A percentile compares a stretch with the other conserved stretches of the same genome.
These are phyloP conservation scores for Keiferia lycopersicella DNA, from an alignment of 2,888 invertebrate genomes.

Conservation along the genomic window DNA sequence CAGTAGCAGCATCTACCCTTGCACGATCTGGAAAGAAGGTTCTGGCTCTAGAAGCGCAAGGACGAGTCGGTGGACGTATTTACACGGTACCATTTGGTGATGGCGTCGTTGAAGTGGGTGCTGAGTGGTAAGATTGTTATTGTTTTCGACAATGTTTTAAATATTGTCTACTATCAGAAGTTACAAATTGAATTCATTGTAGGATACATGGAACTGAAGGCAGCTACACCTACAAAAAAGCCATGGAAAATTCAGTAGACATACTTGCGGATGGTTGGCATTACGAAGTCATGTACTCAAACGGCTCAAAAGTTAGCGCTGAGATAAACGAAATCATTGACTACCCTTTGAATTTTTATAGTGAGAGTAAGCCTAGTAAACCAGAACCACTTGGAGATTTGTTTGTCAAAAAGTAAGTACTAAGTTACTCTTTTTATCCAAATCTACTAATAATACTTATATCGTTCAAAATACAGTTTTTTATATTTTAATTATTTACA, in stretches of 20 bases:
- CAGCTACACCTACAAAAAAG: slow-evolving; percentile 4
- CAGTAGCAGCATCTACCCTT: slow-evolving; percentile 44
- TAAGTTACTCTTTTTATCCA: not conserved
- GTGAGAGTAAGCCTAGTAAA: not conserved
- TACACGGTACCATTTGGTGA: slow-evolving; percentile 45
- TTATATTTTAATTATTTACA: not conserved
- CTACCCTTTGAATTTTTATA: not conserved
- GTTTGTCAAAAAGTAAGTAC: slow-evolving; percentile 4
- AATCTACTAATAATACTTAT: not conserved
- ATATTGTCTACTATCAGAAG: not conserved
- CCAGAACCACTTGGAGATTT: slow-evolving; percentile 14
- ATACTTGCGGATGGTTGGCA: not conserved
- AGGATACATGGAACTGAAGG: slow-evolving; percentile 17
- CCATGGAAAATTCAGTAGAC: not conserved
- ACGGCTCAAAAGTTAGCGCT: not conserved
- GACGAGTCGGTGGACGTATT: slow-evolving; percentile 48
- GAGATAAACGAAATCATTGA: not conserved
- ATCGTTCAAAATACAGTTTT: no score
- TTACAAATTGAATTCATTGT: not conserved
- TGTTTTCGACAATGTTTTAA: no score
- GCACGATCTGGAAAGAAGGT: slow-evolving; percentile 44
- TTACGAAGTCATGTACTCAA: not conserved
- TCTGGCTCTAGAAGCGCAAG: slow-evolving; percentile 49
- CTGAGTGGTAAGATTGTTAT: slow-evolving; percentile 50
- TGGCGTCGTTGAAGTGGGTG: slow-evolving; percentile 49